Base-by-base conservation (phyloP, 2,888 invertebrate genomes). In the Myopa testacea region DNA sequence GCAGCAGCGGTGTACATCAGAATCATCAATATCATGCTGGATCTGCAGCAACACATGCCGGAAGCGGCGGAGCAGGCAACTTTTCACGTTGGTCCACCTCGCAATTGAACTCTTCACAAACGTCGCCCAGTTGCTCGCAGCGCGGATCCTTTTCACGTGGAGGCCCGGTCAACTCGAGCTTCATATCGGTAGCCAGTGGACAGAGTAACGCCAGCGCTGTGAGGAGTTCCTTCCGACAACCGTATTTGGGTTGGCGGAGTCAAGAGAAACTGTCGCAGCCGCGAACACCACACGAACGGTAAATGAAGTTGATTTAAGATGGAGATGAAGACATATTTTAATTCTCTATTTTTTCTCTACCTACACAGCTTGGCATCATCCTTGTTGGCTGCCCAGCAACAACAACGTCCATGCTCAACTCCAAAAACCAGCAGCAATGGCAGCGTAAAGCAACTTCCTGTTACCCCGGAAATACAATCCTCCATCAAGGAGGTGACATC, bases 401-500 rank as follows among this genome's bases (percentile, higher is more conserved):
- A 93, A 86, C 85, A 85, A 82, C 86, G 83, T 81, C 83, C 83
- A 80, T 80, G 82, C 63, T 81, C 83, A 74, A 81, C 83, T 77
- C 85, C 84, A 79, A 84, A 83, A 76, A 82, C 83, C 77, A 81
- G 84, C 10, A 85, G 81, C 14, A 78, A 82, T 65, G 72, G 79
- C 40, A 80, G 79, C 12, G 5, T 75, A 38, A 84, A 85, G 79
- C 79, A 81, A 76, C 82, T 80, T 73, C 85, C 87, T 5, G 89
- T 88, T 52, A 91, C 90, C 81, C 91, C 91, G 79, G 94, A 94
- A 88, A 95, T 95, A 80, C 95, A 95, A 87, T 93, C 95, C 81
- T 96, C 95, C 78, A 96, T 96, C 88, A 96, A 96, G 89, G 96
- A 96, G 90, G 96, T 96, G 82, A 96, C 96, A 81, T 96, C 96